Evolutionary conservation across 2,888 invertebrate genomes (phyloP), one percentile per base, ranked within the genome.

Genomic region (Melinopterus prodromus): DNA sequence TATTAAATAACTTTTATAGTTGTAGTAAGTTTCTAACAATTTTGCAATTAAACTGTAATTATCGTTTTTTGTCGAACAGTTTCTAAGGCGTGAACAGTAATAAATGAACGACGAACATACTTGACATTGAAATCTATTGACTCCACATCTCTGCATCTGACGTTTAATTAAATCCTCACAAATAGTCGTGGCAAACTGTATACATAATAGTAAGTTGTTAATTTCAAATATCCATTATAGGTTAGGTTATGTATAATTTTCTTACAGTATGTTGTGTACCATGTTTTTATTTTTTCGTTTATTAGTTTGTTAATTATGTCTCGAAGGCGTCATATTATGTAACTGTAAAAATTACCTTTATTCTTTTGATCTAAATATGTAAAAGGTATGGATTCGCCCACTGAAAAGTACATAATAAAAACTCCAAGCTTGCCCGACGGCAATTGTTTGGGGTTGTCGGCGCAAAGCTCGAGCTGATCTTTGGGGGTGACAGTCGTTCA

Each of bases 81-180:
- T 9, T 53, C 7, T 1, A 53, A 53, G 5, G 5, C 53, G 53
- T 6, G 53, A 7, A 53, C 7, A 53, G 53, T 26, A 53, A 9
- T 53, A 53, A 53, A 53, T 53, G 9, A 3, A 12, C 53, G 2
- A 53, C 53, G 9, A 53, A 53, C 53, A 53, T 53, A 53, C 53
- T 53, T 53, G 53, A 53, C 53, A 53, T 53, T 53, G 53, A 53
- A 53, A 53, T 53, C 53, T 53, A 53, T 53, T 53, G 53, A 53
- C 53, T 53, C 53, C 53, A 9, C 53, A 53, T 53, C 53, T 9
- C 53, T 53, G 53, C 53, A 3, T 12, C 9, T 53, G 53, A 53
- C 53, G 12, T 53, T 1, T 53, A 9, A 53, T 9, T 53, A 9
- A 53, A 53, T 9, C 53, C 2, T 53, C 12, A 53, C 53, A 53